Percentiles rank a stretch among this genome's conserved stretches.
These are phyloP conservation scores for Mormyrus iriodes DNA, from an alignment of 2,113 vertebrate species.

Conservation along the genomic window DNA sequence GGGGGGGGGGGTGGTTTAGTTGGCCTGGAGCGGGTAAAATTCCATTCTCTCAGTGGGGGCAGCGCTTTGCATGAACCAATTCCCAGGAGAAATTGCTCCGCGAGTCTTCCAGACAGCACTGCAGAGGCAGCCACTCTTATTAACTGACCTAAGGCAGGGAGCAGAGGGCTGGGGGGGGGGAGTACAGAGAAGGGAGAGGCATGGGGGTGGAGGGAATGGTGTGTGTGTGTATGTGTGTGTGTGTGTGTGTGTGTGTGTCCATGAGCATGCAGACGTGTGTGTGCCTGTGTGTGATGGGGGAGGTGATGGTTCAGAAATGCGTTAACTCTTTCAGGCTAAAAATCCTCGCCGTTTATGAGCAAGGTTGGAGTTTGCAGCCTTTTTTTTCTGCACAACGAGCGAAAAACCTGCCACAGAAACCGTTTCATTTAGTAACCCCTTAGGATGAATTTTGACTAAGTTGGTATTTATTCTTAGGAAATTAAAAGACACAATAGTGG, in stretches of 20 bases:
- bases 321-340: not conserved
- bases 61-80: conserved; percentile 69
- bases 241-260: not conserved
- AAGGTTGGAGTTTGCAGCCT: not conserved
- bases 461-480: not conserved
- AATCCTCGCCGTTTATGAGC: not conserved
- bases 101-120: conserved; percentile 58
- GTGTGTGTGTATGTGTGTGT: not conserved
- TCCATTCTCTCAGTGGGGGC: conserved; percentile 65
- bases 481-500: not conserved
- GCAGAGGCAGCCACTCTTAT: conserved; percentile 52
- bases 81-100: conserved; percentile 65
- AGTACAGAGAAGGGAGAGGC: not conserved
- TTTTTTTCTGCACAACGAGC: not conserved
- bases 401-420: not conserved
- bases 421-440: not conserved
- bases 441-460: conserved; percentile 3
- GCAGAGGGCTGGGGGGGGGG: not conserved
- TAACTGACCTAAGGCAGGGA: conserved; percentile 48
- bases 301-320: not conserved
- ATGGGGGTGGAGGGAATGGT: not conserved
- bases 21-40: conserved; percentile 74
- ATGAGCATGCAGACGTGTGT: not conserved
- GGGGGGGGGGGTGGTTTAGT: too few species aligned
- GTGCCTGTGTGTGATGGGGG: not conserved